Evolutionary conservation across 2,113 vertebrate species (phyloP).

Genomic region (Dromas ardeola): DNA sequence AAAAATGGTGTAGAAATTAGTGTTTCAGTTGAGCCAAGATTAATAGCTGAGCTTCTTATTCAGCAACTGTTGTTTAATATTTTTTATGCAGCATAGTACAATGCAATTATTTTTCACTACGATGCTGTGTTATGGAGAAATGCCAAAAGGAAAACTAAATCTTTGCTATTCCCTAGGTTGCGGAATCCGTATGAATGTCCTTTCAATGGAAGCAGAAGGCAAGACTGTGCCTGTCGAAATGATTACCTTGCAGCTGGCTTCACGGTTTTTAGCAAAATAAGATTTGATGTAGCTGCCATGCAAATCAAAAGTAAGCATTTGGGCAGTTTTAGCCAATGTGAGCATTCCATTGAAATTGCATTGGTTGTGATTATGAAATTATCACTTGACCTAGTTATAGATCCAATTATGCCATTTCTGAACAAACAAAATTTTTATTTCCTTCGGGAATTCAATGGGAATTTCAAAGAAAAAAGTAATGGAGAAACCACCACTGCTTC

Average conservation of each 20-base stretch:
- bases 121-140: background rate
- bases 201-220: slow-evolving; percentile 89
- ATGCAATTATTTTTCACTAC: background rate
- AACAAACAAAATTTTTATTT: background rate
- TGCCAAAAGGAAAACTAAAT: background rate
- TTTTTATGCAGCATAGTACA: background rate
- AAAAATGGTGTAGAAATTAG: background rate
- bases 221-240: slow-evolving; percentile 87
- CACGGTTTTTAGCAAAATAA: slow-evolving; percentile 90
- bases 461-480: background rate
- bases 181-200: slow-evolving; percentile 94
- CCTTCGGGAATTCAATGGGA: background rate
- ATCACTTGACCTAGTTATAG: background rate
- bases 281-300: slow-evolving; percentile 88
- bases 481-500: background rate
- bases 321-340: background rate
- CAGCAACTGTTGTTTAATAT: background rate
- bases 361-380: background rate
- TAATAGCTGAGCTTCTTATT: background rate
- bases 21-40: background rate
- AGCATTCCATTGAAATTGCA: background rate
- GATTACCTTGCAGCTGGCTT: slow-evolving; percentile 90
- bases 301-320: slow-evolving; percentile 88
- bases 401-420: background rate
- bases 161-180: slow-evolving; percentile 73